Evolutionary conservation across 2,113 vertebrate genomes (phyloP), one percentile per base, ranked within the genome.

Genomic region (Sorex fumeus): DNA sequence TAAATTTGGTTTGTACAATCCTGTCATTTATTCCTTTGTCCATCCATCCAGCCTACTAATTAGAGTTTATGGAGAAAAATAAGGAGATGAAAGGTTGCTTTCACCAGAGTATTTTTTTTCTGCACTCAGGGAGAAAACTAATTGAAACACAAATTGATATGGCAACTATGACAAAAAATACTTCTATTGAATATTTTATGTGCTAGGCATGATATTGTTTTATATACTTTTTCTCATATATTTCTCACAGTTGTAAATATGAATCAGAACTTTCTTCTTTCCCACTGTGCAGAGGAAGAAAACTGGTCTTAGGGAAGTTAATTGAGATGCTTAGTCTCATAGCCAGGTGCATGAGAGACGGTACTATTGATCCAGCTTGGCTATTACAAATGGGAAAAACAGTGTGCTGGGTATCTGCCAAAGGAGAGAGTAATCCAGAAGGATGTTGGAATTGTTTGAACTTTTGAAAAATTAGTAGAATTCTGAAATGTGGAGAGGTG

Each of bases 401-500:
- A 28, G 88, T 69, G 47, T 18, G 16, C 16, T 64, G 4, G 53
- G 21, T 40, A 50, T 28, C 40, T 34, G 18, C 25, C 28, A 28
- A 43, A 43, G 64, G 13, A 60, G 57, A 67, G 45, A 69, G n/a
- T 34, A 53, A 71, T 34, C 23, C 40, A 5, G 32, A 77, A 21
- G 40, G 40, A 84, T 28, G 28, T 53, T 47, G 47, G 40, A 27
- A 76, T 64, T 80, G 50, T 77, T 18, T n/a, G 36, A 53, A 47
- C 21, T 78, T 62, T 57, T 50, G 16, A 66, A 87, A 19, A 85
- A 62, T 62, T 15, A 67, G 30, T 32, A 43, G 23, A 30, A 32
- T 43, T 84, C 80, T 92, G 12, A 53, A 84, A 80, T 32, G 21
- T 69, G 69, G 25, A 75, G 16, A 70, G 75, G 64, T 76, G 47